Evolutionary conservation across 2,888 invertebrate species (phyloP), one percentile per base, ranked within the genome.

Genomic region (Steinernema hermaphroditum): DNA sequence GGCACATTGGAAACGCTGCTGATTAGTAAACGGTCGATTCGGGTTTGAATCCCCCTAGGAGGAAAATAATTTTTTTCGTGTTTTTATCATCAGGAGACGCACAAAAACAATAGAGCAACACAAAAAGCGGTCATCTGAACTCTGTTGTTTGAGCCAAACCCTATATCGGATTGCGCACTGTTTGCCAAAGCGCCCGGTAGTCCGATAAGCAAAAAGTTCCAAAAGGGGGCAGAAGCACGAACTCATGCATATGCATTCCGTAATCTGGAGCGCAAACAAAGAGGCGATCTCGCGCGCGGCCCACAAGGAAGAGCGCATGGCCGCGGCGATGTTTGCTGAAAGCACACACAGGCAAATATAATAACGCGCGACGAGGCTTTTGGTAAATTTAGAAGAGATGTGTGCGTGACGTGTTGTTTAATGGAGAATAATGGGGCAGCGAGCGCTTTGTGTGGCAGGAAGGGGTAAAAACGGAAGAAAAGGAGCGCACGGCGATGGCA

Each of bases 161-260:
- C 46, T 4, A 16, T 46, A 46, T 46, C 46, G 46, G 46, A 46
- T 46, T 19, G 46, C 46, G 6, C 46, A 46, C 37, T 46, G 46
- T 46, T 46, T 46, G 46, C n/a, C 46, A 4, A 46, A 46, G n/a
- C 46, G 22, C 16, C 46, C 46, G 46, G 46, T 46, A 46, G 46
- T 46, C 46, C 46, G 46, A 46, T 46, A 46, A 46, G 9, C 6
- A 16, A 46, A 46, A 46, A 46, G n/a, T 4, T 6, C n/a, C 46
- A 6, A 4, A 46, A 19, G 16, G 46, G n/a, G 16, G 22, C 22
- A 16, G 8, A 16, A 16, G 46, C 46, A 14, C 22, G 46, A 19
- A n/a, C 54, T 12, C 27, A 54, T 54, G 54, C 54, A 54, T 27
- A 54, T 54, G 54, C 27, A 54, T 54, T 24, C 54, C 27, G 27